Evolutionary conservation across 1,140 invertebrate species (phyloP), one percentile per base, ranked within the genome.

Genomic region (Elysia chlorotica): DNA sequence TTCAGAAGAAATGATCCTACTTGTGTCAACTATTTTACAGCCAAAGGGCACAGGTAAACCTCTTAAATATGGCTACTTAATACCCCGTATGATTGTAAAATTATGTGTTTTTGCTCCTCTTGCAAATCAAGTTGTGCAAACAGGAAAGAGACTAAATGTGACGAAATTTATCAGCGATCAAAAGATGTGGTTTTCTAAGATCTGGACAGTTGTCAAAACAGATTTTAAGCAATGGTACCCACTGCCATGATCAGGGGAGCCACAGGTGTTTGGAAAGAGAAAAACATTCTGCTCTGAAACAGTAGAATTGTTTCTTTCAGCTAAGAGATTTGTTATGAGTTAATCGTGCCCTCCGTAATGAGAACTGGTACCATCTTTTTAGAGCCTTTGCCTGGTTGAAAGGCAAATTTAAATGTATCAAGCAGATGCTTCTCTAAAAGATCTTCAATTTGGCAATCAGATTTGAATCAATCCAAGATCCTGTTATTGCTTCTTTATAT

Each of bases 31-130:
- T 74, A 68, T 63, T 36, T 67, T 6, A 74, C 19, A 14, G 61
- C 75, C n/a, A 67, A 21, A n/a, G 75, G 75, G 36, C 72, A 71
- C 33, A 74, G 75, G 56, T 77, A 77, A 1, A 77, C 73, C 67
- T 77, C 38, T 71, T 74, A 69, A 38, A 71, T 10, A 77, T 71
- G 33, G 63, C 38, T 25, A 48, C 69, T 30, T 67, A 74, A 38
- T 77, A 73, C 17, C 75, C 72, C 67, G 74, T 71, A 30, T 77
- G 75, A 59, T 54, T 66, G 54, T 71, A 77, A 53, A 74, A 71
- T n/a, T n/a, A 48, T 30, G 33, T 74, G 36, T 65, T 72, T 71
- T 5, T 78, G 71, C 62, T 28, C 33, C 21, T 67, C 41, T n/a
- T 63, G 63, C 2, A 76, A 53, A 59, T 78, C 74, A 21, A 76